These are phyloP conservation scores for Thunnus albacares DNA, from an alignment of 2,797 vertebrate genomes.

Conservation along the genomic window DNA sequence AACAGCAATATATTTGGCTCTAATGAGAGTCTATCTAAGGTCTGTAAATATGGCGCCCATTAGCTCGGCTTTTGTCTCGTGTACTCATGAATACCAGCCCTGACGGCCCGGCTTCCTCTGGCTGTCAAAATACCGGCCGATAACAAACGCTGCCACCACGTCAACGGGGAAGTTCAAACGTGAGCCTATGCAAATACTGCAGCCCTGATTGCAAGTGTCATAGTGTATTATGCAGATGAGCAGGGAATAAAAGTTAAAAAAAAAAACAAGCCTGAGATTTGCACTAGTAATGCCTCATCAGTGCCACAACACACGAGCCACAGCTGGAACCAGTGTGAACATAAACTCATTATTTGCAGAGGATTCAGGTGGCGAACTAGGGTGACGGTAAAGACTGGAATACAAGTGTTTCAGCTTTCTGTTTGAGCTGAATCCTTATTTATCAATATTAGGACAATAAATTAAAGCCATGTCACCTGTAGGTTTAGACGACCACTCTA, in stretches of 20 bases:
- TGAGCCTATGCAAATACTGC: conserved; percentile 69
- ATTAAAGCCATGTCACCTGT: conserved; percentile 17
- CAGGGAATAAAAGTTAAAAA: conserved; percentile 23
- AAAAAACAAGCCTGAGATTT: conserved; percentile 55
- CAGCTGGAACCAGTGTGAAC: conserved; percentile 27
- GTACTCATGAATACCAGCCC: conserved; percentile 59
- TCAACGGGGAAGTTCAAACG: conserved; percentile 66
- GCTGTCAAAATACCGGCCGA: conserved; percentile 67
- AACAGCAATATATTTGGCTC: conserved; percentile 52
- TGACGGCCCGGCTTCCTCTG: conserved; percentile 47
- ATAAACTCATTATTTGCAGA: conserved; percentile 56
- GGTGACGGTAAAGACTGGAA: conserved; percentile 25
- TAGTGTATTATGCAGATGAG: conserved; percentile 78
- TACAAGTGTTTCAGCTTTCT: conserved; percentile 1
- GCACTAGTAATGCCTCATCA: conserved; percentile 51
- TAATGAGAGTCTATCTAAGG: conserved; percentile 69
- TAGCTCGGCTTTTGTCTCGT: conserved; percentile 55
- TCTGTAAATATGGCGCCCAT: conserved; percentile 73
- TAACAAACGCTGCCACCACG: conserved; percentile 60
- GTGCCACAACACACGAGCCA: conserved; percentile 28
- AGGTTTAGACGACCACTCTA: neutral
- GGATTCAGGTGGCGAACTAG: conserved; percentile 34
- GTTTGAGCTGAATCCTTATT: conserved; percentile 38
- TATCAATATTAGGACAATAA: conserved; percentile 14
- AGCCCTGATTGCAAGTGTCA: conserved; percentile 75